Percentiles rank a stretch among this genome's conserved stretches.
Conservation (phyloP, 1,140 invertebrate species). For the Drosophila busckii region DNA sequence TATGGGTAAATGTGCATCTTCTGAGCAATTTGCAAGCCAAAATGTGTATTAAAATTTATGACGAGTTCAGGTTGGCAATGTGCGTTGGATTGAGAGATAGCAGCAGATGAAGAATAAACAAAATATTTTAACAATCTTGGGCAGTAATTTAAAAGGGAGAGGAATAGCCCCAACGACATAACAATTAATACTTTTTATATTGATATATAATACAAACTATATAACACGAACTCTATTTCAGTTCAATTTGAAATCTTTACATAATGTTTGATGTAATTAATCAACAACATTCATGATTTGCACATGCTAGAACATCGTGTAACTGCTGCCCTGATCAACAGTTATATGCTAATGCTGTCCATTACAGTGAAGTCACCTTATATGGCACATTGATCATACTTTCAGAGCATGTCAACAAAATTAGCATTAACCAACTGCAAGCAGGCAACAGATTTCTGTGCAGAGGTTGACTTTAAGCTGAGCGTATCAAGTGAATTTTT, state of each 20-base stretch:
- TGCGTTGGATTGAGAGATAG: slow-evolving; percentile 43
- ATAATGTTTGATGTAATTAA: too few relatives aligned
- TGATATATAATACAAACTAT: too few relatives aligned
- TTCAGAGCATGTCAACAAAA: slow-evolving; percentile 14
- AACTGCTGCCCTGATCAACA: slow-evolving; percentile 6
- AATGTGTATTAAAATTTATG: slow-evolving; percentile 77
- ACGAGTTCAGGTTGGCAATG: slow-evolving; percentile 56
- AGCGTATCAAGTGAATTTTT: slow-evolving; percentile 19
- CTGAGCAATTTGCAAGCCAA: slow-evolving; percentile 72
- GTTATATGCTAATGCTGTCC: slow-evolving; percentile 12
- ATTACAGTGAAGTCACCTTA: slow-evolving; percentile 5
- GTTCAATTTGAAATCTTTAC: too few relatives aligned
- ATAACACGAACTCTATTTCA: too few relatives aligned
- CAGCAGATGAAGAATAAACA: slow-evolving; percentile 18
- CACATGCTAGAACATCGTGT: too few relatives aligned
- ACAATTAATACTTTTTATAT: too few relatives aligned
- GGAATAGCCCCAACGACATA: too few relatives aligned
- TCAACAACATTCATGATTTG: too few relatives aligned
- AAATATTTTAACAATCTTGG: too few relatives aligned
- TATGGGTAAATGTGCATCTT: slow-evolving; percentile 51
- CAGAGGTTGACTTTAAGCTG: slow-evolving; percentile 13
- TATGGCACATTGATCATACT: slow-evolving; percentile 28
- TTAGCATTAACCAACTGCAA: slow-evolving; percentile 24
- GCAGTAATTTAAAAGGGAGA: background rate
- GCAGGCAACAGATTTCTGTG: background rate